Evolutionary conservation across 2,113 vertebrate genomes (phyloP).

Genomic region (Seriola rivoliana): DNA sequence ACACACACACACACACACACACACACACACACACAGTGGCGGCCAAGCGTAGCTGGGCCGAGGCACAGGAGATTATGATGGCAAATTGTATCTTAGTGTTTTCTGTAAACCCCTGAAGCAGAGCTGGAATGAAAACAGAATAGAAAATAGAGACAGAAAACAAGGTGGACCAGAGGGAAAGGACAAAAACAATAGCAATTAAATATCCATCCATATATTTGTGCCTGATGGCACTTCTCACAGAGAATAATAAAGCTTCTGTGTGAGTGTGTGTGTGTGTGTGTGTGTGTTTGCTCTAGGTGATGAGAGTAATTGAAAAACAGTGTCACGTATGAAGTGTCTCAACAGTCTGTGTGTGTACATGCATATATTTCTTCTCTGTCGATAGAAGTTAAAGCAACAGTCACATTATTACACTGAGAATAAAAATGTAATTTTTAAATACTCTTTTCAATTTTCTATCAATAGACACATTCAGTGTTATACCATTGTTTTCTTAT

Average conservation of each 20-base stretch:
- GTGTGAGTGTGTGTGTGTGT: constrained; percentile 13
- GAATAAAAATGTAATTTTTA: neutral
- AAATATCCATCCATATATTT: constrained; percentile 56
- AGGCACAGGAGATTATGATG: constrained; percentile 61
- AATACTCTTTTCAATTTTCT: neutral
- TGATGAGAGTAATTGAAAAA: constrained; percentile 60
- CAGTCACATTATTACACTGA: too few species aligned
- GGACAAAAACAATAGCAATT: constrained; percentile 56
- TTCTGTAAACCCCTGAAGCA: constrained; percentile 59
- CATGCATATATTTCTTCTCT: constrained; percentile 32
- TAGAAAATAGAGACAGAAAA: constrained; percentile 48
- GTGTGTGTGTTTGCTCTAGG: constrained; percentile 44
- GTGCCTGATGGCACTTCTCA: constrained; percentile 31
- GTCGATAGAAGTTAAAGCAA: neutral
- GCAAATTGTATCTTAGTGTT: constrained; percentile 68
- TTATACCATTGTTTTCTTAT: neutral
- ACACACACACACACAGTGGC: neutral
- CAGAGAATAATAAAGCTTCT: constrained; percentile 32
- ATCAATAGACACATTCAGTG: neutral
- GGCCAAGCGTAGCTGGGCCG: constrained; percentile 42
- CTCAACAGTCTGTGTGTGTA: constrained; percentile 31
- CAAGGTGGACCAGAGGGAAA: constrained; percentile 26
- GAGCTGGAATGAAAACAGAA: constrained; percentile 56
- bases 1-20: too few species aligned
- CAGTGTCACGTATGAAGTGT: constrained; percentile 51